Percentiles rank a stretch among this genome's conserved stretches.
phyloP scores from a whole-genome alignment of 2,113 vertebrate species.

The Platysternon megacephalum region DNA sequence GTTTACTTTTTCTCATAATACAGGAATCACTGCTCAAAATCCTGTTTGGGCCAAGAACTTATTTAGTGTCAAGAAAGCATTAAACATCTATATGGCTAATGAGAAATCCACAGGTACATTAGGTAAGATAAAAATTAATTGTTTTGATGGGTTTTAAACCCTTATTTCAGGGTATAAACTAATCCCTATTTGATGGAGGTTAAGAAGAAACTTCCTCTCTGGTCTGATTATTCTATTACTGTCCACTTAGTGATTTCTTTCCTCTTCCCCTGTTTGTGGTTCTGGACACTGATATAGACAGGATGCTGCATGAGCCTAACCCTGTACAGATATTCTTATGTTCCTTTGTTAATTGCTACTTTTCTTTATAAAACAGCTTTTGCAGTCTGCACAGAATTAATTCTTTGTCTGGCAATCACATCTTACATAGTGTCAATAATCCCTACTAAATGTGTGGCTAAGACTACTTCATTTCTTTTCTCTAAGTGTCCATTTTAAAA shows the following conservation, averaged over 20 bases:
- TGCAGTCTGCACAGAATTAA: background rate
- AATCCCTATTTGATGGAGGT: background rate
- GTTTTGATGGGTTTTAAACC: background rate
- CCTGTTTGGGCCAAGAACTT: background rate
- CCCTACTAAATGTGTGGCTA: background rate
- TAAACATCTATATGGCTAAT: background rate
- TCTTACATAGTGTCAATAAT: background rate
- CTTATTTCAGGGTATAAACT: background rate
- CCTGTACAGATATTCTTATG: background rate
- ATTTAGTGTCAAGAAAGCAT: background rate
- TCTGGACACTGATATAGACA: background rate
- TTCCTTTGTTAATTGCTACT: background rate
- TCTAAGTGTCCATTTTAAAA: background rate
- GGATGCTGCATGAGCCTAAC: background rate
- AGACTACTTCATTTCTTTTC: conserved; percentile 8
- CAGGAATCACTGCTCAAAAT: background rate
- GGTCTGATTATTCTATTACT: background rate
- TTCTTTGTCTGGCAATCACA: conserved; percentile 9
- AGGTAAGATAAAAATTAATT: background rate
- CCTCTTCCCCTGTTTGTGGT: background rate
- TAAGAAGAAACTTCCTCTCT: background rate
- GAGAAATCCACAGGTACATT: background rate
- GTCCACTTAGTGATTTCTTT: background rate
- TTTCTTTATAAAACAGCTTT: background rate
- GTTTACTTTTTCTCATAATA: background rate